Evolutionary conservation across 2,113 vertebrate species (phyloP), one percentile per base, ranked within the genome.

Genomic region (Melanocharis versteri): DNA sequence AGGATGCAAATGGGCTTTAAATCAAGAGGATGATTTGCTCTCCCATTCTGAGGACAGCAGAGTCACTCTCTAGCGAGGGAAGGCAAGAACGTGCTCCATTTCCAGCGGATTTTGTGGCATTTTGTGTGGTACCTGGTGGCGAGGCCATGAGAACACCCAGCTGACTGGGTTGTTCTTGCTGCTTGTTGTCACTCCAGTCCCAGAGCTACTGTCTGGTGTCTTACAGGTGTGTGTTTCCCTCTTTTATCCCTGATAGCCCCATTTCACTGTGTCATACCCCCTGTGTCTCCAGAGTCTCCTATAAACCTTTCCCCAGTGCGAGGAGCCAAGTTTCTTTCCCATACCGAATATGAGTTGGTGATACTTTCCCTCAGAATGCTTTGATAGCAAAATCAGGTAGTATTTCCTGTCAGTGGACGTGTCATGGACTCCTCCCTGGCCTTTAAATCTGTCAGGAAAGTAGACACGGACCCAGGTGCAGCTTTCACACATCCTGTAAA

Each of bases 401-500:
- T 86, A 48, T 97, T 96, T 97, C 95, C 94, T 95, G 92, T 90
- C 90, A 70, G 4, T 70, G 64, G 65, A 93, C 0, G 79, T 93
- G 82, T 89, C 79, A 96, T 60, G 92, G 92, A 90, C 88, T 94
- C 95, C 96, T 95, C 80, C 91, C 96, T 97, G 96, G 93, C 95
- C 71, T 96, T 96, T 97, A 96, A 97, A 96, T 93, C 96, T 97
- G 93, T 90, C 95, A 96, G 85, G 51, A 94, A 94, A 78, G 90
- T 75, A 90, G 94, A 88, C 88, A 37, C 31, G 19, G 93, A 45
- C 51, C 94, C 96, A 96, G 93, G 92, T 96, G 94, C 94, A 94
- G 93, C 94, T 97, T 96, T 96, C 94, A 96, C 95, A 93, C 93
- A 75, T 96, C 93, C 94, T 95, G 83, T 97, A 97, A 96, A 96